Evolutionary conservation across 2,888 invertebrate species (phyloP).

Genomic region (Andricus quercusramuli): DNA sequence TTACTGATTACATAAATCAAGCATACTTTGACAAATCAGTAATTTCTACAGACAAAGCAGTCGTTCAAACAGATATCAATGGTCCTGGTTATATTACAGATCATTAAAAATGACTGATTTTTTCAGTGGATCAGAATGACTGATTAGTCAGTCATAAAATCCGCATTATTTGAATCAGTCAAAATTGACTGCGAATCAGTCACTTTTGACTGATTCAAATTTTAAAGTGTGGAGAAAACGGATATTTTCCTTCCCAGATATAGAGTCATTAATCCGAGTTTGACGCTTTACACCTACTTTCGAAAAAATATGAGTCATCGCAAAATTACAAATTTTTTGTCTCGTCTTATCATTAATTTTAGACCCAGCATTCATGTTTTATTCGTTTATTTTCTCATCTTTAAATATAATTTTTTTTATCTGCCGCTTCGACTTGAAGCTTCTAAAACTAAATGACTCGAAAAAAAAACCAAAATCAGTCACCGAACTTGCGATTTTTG

Average conservation of each 20-base stretch:
- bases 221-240: not conserved
- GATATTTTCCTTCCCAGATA: constrained; percentile 24
- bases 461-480: constrained; percentile 20
- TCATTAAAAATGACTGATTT: no score
- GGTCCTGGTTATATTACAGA: no score
- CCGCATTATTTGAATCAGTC: no score
- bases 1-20: no score
- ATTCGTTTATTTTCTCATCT: constrained; percentile 22
- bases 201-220: no score
- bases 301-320: not conserved
- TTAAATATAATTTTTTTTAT: constrained; percentile 10
- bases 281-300: constrained; percentile 26
- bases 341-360: not conserved
- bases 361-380: not conserved
- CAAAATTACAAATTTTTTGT: not conserved
- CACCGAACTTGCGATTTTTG: constrained; percentile 11
- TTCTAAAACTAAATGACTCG: not conserved
- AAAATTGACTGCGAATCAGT: no score
- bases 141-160: no score
- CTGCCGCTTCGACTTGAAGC: not conserved
- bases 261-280: constrained; percentile 35
- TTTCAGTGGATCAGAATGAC: no score
- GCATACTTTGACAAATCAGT: no score
- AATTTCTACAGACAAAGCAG: no score
- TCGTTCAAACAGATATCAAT: no score